Base-by-base conservation (phyloP, 1,140 invertebrate genomes). In the Zaprionus vittiger region DNA sequence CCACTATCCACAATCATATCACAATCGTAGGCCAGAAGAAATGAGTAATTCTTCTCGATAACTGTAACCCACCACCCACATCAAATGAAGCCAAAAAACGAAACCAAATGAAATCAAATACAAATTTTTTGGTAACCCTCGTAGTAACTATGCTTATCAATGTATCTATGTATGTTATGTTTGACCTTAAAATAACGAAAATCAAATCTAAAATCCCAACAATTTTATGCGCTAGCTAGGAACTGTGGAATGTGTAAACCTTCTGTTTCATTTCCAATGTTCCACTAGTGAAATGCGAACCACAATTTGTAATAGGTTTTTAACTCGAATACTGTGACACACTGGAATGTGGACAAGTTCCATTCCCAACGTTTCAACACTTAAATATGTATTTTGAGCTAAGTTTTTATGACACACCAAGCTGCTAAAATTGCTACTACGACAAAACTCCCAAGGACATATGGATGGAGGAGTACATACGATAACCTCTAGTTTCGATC, bases 11-110 rank as follows among this genome's bases (percentile, higher is more conserved):
- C 71, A 56, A 80, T 83, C 75, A 83, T 80, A 83, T 79, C 72
- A 62, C 71, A 65, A 82, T 52, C 47, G 47, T 79, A 60, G 71
- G 73, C 75, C 63, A 81, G 59, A 68, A 74, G 59, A 68, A 74
- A 62, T 60, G 62, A 41, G 55, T 64, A 54, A 60, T n/a, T 62
- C 44, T 54, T 37, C 44, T 79, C 75, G 66, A 90, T 77, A 69
- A 89, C 81, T 89, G 84, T 90, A 91, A 90, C 85, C 85, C 85
- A 90, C 85, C 85, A 90, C 85, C 85, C 86, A 52, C 47, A 80
- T 79, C 79, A 80, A 73, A 62, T 49, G 59, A 72, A 77, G 62
- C 66, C 67, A 75, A 55, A 20, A 55, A 52, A 74, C 14, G 31
- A 49, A 72, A 73, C 38, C 4, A 56, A 72, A 44, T 44, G 31